A percentile compares a stretch with the other conserved stretches of the same genome.
These are phyloP conservation scores for Hypocryptadius cinnamomeus DNA, from an alignment of 2,113 vertebrate species.

Conservation along the genomic window DNA sequence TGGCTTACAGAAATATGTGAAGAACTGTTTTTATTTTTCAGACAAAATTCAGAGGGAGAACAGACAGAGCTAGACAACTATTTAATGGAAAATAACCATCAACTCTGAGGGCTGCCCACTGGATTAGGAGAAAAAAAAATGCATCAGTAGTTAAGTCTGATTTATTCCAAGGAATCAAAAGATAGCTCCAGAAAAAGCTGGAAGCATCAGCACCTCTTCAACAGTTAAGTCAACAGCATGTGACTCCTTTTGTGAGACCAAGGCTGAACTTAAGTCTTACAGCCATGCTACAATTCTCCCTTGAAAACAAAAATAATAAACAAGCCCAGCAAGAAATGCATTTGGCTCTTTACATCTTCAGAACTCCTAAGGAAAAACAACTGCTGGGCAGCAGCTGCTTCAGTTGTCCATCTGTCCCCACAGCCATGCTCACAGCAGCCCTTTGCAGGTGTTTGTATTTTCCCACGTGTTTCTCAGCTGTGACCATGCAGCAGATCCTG, in stretches of 20 bases:
- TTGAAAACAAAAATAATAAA: background rate
- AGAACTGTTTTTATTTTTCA: background rate
- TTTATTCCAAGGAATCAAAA: background rate
- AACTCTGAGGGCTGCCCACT: background rate
- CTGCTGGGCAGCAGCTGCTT: background rate
- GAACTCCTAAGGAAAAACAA: background rate
- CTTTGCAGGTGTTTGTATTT: background rate
- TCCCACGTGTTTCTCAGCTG: background rate
- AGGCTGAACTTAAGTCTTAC: background rate
- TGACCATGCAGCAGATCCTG: background rate
- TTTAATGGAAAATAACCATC: background rate
- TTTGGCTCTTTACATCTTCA: background rate
- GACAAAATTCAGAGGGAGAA: background rate
- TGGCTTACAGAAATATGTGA: background rate
- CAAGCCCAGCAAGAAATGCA: slow-evolving; percentile 1
- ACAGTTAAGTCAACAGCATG: background rate
- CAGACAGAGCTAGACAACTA: background rate
- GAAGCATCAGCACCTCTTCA: background rate
- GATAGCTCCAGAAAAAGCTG: background rate
- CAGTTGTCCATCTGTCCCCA: background rate
- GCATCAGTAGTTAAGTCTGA: background rate
- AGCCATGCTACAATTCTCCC: background rate
- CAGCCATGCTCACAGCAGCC: background rate
- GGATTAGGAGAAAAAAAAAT: background rate
- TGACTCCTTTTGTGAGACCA: background rate